A percentile compares a stretch with the other conserved stretches of the same genome.
Evolutionary conservation across 2,113 vertebrate species (phyloP).

Genomic region (Poecile atricapillus): DNA sequence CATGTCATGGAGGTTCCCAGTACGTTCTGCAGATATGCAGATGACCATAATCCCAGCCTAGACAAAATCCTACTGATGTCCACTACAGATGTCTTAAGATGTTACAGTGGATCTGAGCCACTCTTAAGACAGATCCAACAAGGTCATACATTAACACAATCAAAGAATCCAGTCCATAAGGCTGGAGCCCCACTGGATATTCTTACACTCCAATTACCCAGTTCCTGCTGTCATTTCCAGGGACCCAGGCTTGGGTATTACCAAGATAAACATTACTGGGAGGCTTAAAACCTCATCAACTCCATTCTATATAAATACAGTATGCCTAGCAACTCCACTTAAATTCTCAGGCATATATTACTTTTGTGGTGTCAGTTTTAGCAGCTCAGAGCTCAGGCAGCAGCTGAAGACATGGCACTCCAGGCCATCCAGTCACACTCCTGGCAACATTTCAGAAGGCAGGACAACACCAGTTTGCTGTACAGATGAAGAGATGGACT

Average conservation of each 20-base stretch:
- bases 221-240: not conserved
- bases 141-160: not conserved
- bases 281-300: slow-evolving; percentile 15
- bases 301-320: not conserved
- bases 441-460: not conserved
- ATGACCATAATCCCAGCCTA: not conserved
- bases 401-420: not conserved
- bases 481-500: slow-evolving; percentile 33
- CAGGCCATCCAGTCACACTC: not conserved
- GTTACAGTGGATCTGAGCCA: not conserved
- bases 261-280: slow-evolving; percentile 16
- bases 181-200: not conserved
- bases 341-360: not conserved
- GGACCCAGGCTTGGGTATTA: not conserved
- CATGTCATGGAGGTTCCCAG: accelerated
- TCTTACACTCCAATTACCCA: not conserved
- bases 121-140: not conserved
- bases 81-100: not conserved
- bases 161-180: accelerated
- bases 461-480: not conserved
- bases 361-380: not conserved
- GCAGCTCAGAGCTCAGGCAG: not conserved
- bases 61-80: not conserved
- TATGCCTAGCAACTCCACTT: not conserved
- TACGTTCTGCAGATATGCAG: accelerated